phyloP scores from a whole-genome alignment of 2,113 vertebrate species.

The Benitochromis conjunctus region DNA sequence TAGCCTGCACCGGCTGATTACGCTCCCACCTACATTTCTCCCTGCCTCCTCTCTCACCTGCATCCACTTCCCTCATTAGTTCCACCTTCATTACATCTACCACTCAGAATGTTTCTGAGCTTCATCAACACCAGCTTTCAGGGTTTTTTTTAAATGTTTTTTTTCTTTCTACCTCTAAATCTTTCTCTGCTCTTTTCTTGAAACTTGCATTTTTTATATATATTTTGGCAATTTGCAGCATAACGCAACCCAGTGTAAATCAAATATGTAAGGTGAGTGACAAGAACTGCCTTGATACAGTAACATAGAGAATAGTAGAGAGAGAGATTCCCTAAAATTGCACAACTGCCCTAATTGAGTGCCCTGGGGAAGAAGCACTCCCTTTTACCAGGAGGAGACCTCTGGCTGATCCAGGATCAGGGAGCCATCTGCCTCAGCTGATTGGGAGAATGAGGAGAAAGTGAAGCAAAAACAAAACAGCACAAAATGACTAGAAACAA shows the following conservation, averaged over 20 bases:
- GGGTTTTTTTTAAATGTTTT: neutral
- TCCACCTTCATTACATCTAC: neutral
- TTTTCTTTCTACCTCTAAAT: neutral
- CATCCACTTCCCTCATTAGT: neutral
- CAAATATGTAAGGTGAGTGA: neutral
- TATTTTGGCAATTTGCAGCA: neutral
- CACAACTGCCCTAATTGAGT: neutral
- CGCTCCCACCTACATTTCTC: fast-evolving
- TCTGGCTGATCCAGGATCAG: neutral
- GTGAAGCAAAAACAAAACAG: neutral
- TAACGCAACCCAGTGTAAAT: neutral
- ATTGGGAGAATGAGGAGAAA: neutral
- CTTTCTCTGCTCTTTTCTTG: neutral
- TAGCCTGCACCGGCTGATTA: neutral
- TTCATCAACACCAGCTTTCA: neutral
- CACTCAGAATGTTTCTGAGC: neutral
- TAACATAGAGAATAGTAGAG: neutral
- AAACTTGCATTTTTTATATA: neutral
- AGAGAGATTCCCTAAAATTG: neutral
- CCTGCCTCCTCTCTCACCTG: neutral
- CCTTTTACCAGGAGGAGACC: neutral
- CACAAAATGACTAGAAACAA: neutral
- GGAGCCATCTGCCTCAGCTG: neutral
- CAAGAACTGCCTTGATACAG: neutral
- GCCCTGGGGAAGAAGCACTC: neutral